Percentiles rank a stretch among this genome's conserved stretches.
Conservation (phyloP, 2,888 invertebrate species). For the Apodemia duryi region DNA sequence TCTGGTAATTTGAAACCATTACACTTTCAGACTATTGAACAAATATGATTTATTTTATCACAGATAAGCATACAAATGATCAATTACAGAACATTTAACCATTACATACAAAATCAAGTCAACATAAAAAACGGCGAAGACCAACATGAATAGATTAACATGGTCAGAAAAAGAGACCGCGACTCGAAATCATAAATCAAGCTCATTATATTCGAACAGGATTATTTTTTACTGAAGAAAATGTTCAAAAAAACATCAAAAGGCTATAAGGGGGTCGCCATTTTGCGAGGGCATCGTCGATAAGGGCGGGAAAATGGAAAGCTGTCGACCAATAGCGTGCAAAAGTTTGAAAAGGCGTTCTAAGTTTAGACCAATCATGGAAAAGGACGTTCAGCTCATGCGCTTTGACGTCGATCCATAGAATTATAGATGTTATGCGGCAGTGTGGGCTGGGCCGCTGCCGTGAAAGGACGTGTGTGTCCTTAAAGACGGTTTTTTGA, state of each 20-base stretch:
- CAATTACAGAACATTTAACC: constrained; percentile 30
- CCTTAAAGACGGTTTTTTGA: constrained; percentile 45
- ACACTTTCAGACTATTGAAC: neutral
- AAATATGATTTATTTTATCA: constrained; percentile 21
- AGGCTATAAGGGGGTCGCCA: constrained; percentile 74
- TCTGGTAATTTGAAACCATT: neutral
- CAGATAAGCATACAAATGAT: constrained; percentile 8
- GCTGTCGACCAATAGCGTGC: constrained; percentile 48
- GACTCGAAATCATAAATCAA: constrained; percentile 77
- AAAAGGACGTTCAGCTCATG: constrained; percentile 58
- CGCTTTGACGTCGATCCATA: constrained; percentile 73
- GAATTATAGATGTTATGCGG: constrained; percentile 72
- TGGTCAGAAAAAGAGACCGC: constrained; percentile 55
- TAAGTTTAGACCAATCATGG: constrained; percentile 50
- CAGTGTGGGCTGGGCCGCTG: constrained; percentile 73
- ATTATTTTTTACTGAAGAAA: constrained; percentile 77
- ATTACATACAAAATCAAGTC: constrained; percentile 38
- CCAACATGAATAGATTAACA: constrained; percentile 65
- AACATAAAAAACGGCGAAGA: constrained; percentile 67
- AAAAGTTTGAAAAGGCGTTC: constrained; percentile 61
- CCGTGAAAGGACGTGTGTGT: constrained; percentile 54
- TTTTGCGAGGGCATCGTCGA: constrained; percentile 67
- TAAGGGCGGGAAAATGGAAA: constrained; percentile 66
- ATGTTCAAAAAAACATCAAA: constrained; percentile 76
- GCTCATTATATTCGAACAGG: constrained; percentile 77